Base-by-base conservation (phyloP, 2,113 vertebrate species). In the Syrrhaptes paradoxus region DNA sequence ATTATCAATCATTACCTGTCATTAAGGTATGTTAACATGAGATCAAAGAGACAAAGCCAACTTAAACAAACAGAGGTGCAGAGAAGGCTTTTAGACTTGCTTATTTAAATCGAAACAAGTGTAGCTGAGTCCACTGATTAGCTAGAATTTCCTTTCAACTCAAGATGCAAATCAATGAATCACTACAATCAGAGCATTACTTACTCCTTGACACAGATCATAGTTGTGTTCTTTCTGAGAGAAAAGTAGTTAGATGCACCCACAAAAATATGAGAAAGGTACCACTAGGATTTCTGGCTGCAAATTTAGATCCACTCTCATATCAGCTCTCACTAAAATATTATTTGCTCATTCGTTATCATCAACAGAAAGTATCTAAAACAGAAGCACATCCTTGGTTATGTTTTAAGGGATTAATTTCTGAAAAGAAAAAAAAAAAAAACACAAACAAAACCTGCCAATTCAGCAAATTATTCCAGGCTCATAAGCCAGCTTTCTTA, bases 1-100 rank as follows among this genome's bases (percentile, higher is more conserved):
- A 95, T 98, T 98, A 98, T 98, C 97, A 98, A 98, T 99, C 98
- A 98, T 98, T 98, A 99, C 98, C 97, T 98, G 98, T 94, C 98
- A 98, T 98, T 98, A 98, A 98, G 97, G 97, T 98, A 98, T 98
- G 98, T 97, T 98, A 98, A 98, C 98, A 98, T 97, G 96, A 98
- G 98, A 98, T 98, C 98, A 98, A 98, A 98, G 97, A 95, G 95
- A 85, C 96, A 95, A 96, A 97, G 96, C 94, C 97, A 97, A 97
- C 94, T 98, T 98, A 98, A 98, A 98, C 97, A 98, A 98, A 98
- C 97, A 98, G 95, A 87, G 59, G 41, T 91, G 94, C 96, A 97
- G 96, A 93, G 91, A 97, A 94, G 79, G 94, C 89, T 76, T 97
- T 97, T 97, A 97, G 96, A 90, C 97, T 95, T 83, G 51, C 87